Evolutionary conservation across 2,113 vertebrate genomes (phyloP), one percentile per base, ranked within the genome.

Genomic region (Rhea pennata): DNA sequence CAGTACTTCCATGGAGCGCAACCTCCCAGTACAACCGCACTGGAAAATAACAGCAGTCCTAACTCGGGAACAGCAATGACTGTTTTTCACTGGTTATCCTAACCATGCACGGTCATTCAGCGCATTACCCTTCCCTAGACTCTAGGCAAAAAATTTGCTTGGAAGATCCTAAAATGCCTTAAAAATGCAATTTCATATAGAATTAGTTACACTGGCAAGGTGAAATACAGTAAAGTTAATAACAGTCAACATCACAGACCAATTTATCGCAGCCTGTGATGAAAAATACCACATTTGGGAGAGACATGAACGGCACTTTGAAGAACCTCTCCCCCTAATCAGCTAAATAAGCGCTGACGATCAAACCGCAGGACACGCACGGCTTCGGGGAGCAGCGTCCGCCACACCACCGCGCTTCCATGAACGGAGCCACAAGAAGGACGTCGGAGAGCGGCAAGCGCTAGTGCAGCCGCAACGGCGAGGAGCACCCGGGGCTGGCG

Each of bases 141-240:
- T 54, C 65, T 10, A 22, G 33, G 87, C 39, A n/a, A 59, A n/a
- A 59, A 66, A 42, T 36, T 46, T 23, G 48, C 40, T 33, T 81
- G 51, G 87, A 93, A 78, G 59, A 92, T 64, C 46, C 88, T 56
- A 54, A 93, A 94, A 87, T 7, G 40, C 54, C 79, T 95, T 81
- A 53, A 36, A 75, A 89, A 89, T 84, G 53, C 66, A 87, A 91
- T 94, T 82, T 53, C 42, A 78, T 62, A 46, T 1, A 92, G 73
- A 87, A 82, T 92, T 92, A 91, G 62, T 88, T 85, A 79, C 19
- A 15, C 36, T n/a, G n/a, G 36, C 50, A 23, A 93, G 78, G 89
- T 67, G 87, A 95, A 96, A 91, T 31, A 40, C 78, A 77, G 75
- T 1, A 0, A 27, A 1, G 2, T 64, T 84, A 88, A 26, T 70